These are phyloP conservation scores for Halesus radiatus DNA, from an alignment of 1,140 invertebrate species.

Conservation along the genomic window DNA sequence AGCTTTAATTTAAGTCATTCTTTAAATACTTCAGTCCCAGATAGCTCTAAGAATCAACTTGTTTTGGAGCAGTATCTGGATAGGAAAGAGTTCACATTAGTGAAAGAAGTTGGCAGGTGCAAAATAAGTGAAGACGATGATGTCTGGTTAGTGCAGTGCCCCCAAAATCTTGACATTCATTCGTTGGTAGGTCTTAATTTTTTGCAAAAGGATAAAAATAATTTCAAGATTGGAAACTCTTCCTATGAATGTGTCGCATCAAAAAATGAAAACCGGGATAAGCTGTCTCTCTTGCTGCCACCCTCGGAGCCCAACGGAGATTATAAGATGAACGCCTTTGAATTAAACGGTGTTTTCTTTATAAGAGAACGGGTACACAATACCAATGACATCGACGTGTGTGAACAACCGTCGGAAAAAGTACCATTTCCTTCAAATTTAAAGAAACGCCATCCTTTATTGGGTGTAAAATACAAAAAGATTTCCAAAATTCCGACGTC, in stretches of 20 bases:
- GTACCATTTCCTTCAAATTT: conserved; percentile 50
- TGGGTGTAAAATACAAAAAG: conserved; percentile 48
- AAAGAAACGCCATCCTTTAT: conserved; percentile 48
- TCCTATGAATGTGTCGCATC: conserved; percentile 43
- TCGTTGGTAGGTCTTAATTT: conserved; percentile 26
- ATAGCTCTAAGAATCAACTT: neutral
- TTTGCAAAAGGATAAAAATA: conserved; percentile 43
- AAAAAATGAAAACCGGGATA: neutral
- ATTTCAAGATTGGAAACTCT: conserved; percentile 40
- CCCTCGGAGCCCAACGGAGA: neutral
- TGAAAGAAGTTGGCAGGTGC: neutral
- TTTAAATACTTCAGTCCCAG: no score
- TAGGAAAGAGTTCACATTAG: conserved; percentile 6
- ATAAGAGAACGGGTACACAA: conserved; percentile 45
- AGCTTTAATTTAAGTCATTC: neutral
- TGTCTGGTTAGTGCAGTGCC: conserved; percentile 51
- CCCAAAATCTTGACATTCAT: conserved; percentile 34
- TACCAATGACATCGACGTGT: neutral
- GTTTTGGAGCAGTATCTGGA: conserved; percentile 28
- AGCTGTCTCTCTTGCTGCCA: conserved; percentile 41
- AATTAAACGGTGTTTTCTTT: conserved; percentile 44
- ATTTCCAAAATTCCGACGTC: conserved; percentile 28
- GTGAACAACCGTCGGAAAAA: conserved; percentile 18
- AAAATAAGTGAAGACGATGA: conserved; percentile 45
- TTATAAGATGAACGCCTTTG: conserved; percentile 25